Evolutionary conservation across 2,888 invertebrate genomes (phyloP).

Genomic region (Watsonalla binaria): DNA sequence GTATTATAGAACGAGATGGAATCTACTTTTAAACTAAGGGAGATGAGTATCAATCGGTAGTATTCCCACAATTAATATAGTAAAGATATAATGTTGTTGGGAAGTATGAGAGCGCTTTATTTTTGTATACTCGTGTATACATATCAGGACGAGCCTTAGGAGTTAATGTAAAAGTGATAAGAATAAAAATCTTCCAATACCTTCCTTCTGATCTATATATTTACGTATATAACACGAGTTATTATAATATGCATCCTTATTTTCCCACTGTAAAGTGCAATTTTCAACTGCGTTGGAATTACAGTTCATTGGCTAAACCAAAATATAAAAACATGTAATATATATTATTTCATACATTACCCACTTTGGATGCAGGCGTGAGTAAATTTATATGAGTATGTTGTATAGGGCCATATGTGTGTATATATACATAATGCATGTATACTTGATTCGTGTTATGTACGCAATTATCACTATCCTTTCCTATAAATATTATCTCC

Average conservation of each 20-base stretch:
- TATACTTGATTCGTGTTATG: conserved; percentile 3
- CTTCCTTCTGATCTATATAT: conserved; percentile 22
- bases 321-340: too few species aligned
- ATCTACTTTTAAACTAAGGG: background rate
- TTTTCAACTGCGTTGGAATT: background rate
- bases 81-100: conserved; percentile 45
- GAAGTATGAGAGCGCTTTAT: conserved; percentile 65
- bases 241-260: background rate
- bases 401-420: too few species aligned
- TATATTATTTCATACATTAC: too few species aligned
- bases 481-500: conserved; percentile 14
- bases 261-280: background rate
- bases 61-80: conserved; percentile 15
- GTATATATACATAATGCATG: background rate
- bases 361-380: too few species aligned
- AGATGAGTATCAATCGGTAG: background rate
- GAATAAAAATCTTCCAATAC: conserved; percentile 9
- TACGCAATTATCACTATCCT: conserved; percentile 8
- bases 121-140: conserved; percentile 72
- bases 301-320: too few species aligned
- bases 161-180: conserved; percentile 31
- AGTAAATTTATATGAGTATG: too few species aligned
- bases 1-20: background rate
- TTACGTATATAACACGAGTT: conserved; percentile 8
- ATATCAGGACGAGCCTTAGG: conserved; percentile 72